Evolutionary conservation across 2,888 invertebrate species (phyloP).

Genomic region (Thymelicus lineola): DNA sequence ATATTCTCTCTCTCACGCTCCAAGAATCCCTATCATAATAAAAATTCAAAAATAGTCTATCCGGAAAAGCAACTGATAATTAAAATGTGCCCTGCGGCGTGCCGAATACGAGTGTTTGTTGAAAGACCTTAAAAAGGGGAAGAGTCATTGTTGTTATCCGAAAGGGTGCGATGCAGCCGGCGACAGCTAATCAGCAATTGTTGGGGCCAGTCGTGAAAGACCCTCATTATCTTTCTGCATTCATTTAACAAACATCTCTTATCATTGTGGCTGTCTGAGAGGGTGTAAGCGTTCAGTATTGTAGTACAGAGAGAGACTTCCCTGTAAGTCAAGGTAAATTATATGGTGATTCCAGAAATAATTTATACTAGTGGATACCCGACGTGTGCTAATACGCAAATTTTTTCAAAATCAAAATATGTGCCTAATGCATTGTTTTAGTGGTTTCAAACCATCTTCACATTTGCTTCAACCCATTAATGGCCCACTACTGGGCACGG

Average conservation of each 20-base stretch:
- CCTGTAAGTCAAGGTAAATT: no score
- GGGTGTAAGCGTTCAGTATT: no score
- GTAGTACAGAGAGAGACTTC: no score
- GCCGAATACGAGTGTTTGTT: constrained; percentile 4
- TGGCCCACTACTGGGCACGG: no score
- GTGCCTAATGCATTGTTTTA: no score
- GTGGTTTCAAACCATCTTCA: no score
- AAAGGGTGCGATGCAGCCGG: constrained; percentile 2
- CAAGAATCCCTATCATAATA: not conserved
- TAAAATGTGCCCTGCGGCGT: constrained; percentile 8
- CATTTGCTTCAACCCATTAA: no score
- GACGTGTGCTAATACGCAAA: no score
- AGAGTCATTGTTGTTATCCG: constrained; percentile 11
- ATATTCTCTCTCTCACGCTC: no score
- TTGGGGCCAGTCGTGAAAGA: constrained; percentile 8
- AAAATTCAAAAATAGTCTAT: not conserved
- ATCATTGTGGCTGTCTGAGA: not conserved
- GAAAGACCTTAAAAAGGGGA: constrained; percentile 11
- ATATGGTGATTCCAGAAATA: no score
- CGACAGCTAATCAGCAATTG: constrained; percentile 17
- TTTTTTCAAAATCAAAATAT: no score
- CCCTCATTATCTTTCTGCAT: constrained; percentile 18
- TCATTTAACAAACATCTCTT: constrained; percentile 14
- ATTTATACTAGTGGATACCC: no score
- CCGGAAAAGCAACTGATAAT: not conserved